phyloP scores from a whole-genome alignment of 1,140 invertebrate species.

The Zaprionus capensis region DNA sequence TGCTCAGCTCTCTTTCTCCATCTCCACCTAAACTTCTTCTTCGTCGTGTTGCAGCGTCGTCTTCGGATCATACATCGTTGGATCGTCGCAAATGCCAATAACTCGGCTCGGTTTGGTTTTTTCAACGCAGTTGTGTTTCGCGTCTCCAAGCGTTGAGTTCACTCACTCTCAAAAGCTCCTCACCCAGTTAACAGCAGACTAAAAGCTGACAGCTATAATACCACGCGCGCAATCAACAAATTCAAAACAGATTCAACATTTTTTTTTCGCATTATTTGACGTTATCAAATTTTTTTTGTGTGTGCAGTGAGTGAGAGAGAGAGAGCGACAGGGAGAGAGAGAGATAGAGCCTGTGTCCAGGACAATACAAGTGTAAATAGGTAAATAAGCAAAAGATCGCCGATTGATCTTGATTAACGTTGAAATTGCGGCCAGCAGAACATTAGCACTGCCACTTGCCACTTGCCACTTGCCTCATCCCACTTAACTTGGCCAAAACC shows the following conservation, averaged over 20 bases:
- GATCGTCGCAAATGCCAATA: constrained; percentile 64
- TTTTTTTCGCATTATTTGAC: constrained; percentile 31
- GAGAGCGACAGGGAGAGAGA: not conserved
- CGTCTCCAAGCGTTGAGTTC: constrained; percentile 70
- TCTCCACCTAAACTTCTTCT: constrained; percentile 24
- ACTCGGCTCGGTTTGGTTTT: constrained; percentile 66
- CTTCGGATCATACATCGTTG: not conserved
- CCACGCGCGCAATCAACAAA: constrained; percentile 51
- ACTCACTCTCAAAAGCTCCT: constrained; percentile 29
- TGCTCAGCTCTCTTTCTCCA: constrained; percentile 7
- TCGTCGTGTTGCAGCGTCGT: not conserved
- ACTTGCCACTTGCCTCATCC: not conserved
- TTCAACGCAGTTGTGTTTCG: constrained; percentile 74
- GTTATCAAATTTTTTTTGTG: constrained; percentile 26
- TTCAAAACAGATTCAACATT: constrained; percentile 3
- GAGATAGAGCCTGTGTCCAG: constrained; percentile 10
- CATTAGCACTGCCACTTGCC: not conserved
- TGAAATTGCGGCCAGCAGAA: not conserved
- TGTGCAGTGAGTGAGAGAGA: not conserved
- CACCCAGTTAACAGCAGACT: constrained; percentile 1
- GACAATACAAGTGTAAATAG: constrained; percentile 43
- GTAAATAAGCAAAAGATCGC: constrained; percentile 19
- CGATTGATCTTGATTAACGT: not conserved
- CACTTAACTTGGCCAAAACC: constrained; percentile 34
- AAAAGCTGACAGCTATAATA: constrained; percentile 5